Conservation (phyloP, 2,888 invertebrate genomes). For the Patella caerulea region DNA sequence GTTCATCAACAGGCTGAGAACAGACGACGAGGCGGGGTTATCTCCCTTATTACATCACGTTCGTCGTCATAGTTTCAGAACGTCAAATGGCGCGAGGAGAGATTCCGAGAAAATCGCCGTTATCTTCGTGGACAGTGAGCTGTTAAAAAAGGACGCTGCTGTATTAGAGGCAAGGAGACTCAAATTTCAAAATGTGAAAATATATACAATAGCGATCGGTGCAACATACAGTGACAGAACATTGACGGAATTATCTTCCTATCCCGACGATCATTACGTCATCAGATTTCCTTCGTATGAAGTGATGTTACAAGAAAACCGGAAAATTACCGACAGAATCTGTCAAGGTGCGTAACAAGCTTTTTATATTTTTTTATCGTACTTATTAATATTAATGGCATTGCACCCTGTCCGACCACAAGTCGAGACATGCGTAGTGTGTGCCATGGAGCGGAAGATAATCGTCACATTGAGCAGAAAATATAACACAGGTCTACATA, state of each 20-base stretch:
- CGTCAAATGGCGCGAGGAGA: slow-evolving; percentile 13
- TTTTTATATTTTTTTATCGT: slow-evolving; percentile 1
- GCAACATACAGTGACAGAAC: not conserved
- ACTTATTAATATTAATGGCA: no score
- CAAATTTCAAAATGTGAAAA: slow-evolving; percentile 25
- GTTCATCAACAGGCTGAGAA: not conserved
- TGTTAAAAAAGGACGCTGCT: slow-evolving; percentile 23
- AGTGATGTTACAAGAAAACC: not conserved
- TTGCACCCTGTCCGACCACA: no score
- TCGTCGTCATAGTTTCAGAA: slow-evolving; percentile 5
- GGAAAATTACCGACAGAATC: not conserved
- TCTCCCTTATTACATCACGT: not conserved
- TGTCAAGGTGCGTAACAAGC: not conserved
- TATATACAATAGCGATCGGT: not conserved
- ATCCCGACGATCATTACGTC: not conserved
- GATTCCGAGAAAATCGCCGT: slow-evolving; percentile 32
- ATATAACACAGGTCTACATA: no score
- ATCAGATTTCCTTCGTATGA: not conserved
- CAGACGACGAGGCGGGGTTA: not conserved
- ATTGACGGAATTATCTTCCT: not conserved
- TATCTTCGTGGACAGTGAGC: slow-evolving; percentile 29
- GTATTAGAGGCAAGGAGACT: slow-evolving; percentile 28
- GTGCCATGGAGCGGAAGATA: no score
- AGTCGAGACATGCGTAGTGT: no score
- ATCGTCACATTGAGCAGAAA: no score